Evolutionary conservation across 2,113 vertebrate genomes (phyloP), one percentile per base, ranked within the genome.

Genomic region (Cyphomyrus plagiostoma): DNA sequence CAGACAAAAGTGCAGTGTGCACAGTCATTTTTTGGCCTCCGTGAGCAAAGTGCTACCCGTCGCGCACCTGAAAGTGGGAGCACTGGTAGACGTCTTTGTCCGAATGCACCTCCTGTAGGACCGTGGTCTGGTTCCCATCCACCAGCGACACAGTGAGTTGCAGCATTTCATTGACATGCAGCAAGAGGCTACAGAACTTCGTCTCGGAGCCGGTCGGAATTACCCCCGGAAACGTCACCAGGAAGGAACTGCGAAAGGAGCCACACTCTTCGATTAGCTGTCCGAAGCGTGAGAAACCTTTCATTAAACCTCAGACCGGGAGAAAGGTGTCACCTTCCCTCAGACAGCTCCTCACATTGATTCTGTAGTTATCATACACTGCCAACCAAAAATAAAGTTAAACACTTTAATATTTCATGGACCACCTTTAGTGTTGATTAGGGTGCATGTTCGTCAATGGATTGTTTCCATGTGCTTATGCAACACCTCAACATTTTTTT

Each of bases 201-300:
- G 92, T 92, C 23, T 93, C 53, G 58, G 93, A 89, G 89, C 92
- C 95, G 9, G 95, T 91, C 88, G 94, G 92, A 13, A 96, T 92
- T 50, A 93, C 70, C 0, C 94, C 94, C 89, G 95, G 95, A 87
- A 96, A 88, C 48, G 93, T 91, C 13, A 96, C 94, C 62, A 94
- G 90, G 92, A 91, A 92, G 88, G 49, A 88, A 13, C 92, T 92
- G 80, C 93, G 94, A 48, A 86, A 49, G 48, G 48, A 26, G 45
- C 23, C 83, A 86, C 35, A 80, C 13, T 35, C 35, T 80, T 35
- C 5, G 3, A 80, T 35, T 3, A 9, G 30, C 30, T 35, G 70
- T 39, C 70, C 74, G 74, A 15, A 26, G 15, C 83, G 3, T 8
- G 5, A 19, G 17, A 19, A 13, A 77, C 70, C 30, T 39, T 77